A percentile compares a stretch with the other conserved stretches of the same genome.
These are phyloP conservation scores for Corythornis cristatus DNA, from an alignment of 2,113 vertebrate species.

Conservation along the genomic window DNA sequence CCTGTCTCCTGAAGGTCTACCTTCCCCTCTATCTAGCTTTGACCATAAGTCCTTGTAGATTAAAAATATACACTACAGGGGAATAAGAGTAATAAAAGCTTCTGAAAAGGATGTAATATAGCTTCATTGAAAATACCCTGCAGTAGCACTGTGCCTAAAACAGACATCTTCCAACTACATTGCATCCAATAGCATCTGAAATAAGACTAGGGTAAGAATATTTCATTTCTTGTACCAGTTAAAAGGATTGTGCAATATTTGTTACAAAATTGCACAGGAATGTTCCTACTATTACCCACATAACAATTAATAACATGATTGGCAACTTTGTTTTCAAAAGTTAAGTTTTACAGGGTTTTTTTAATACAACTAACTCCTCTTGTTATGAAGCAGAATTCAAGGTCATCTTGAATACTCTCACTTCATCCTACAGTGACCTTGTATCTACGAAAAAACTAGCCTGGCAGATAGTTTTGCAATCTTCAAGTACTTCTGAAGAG, in stretches of 20 bases:
- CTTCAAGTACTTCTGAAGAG: neutral
- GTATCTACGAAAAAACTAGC: neutral
- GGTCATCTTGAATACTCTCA: neutral
- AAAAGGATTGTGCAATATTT: neutral
- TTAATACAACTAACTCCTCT: neutral
- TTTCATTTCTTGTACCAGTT: neutral
- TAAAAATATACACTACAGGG: neutral
- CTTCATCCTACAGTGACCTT: neutral
- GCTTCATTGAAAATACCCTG: neutral
- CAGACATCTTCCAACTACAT: neutral
- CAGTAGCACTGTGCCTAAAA: neutral
- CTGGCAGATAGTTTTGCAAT: neutral
- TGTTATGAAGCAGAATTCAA: neutral
- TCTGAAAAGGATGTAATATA: neutral
- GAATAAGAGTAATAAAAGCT: neutral
- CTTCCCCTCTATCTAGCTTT: neutral
- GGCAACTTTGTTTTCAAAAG: neutral
- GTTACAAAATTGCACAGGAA: neutral
- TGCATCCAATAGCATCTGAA: neutral
- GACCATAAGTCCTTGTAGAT: neutral
- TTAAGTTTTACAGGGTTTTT: neutral
- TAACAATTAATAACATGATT: neutral
- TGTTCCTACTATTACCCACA: neutral
- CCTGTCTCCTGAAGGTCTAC: neutral
- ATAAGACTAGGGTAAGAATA: neutral